Conservation (phyloP, 64 coral and sea anemone species). For the Platygyra sinensis region DNA sequence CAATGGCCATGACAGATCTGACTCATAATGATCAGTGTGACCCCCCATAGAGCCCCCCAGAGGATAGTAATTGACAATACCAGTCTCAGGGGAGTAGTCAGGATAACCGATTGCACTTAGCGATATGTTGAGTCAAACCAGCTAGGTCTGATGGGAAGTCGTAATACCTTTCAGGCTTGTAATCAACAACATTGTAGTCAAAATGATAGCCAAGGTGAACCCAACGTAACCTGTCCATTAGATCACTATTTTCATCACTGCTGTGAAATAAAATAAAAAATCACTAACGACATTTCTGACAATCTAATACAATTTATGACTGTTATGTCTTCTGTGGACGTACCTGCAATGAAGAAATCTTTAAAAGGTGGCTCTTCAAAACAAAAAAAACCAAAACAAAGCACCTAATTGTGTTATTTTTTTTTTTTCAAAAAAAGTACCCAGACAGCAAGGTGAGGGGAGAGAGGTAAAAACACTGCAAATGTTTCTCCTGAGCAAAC, state of each 20-base stretch:
- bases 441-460: too few relatives aligned
- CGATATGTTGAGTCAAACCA: constrained; percentile 72
- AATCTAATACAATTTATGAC: not conserved
- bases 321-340: too few relatives aligned
- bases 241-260: constrained; percentile 37
- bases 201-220: constrained; percentile 96
- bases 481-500: too few relatives aligned
- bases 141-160: constrained; percentile 87
- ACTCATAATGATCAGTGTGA: constrained; percentile 95
- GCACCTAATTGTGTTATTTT: too few relatives aligned
- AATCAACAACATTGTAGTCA: constrained; percentile 96
- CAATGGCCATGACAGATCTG: constrained; percentile 90
- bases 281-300: not conserved
- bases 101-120: constrained; percentile 85
- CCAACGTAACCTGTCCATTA: constrained; percentile 90
- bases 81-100: constrained; percentile 93
- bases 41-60: constrained; percentile 92
- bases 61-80: constrained; percentile 97
- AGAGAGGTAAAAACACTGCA: too few relatives aligned
- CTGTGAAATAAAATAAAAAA: constrained; percentile 20
- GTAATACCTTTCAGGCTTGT: constrained; percentile 86
- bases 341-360: too few relatives aligned
- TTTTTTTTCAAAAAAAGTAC: too few relatives aligned
- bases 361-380: too few relatives aligned
- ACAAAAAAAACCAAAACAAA: too few relatives aligned